phyloP scores from a whole-genome alignment of 2,113 vertebrate species.

The Onychostruthus taczanowskii region DNA sequence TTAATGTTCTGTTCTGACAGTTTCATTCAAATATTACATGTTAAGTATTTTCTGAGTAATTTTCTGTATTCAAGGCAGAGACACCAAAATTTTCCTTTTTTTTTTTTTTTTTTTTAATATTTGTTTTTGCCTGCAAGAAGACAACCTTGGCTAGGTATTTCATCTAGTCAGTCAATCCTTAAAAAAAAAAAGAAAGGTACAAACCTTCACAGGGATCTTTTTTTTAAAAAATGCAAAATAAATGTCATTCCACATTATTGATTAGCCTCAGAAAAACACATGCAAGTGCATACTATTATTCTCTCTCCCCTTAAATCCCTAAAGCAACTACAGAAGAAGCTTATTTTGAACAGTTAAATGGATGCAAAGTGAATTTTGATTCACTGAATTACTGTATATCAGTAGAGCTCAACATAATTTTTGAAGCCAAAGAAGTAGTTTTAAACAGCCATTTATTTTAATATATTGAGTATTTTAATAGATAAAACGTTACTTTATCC shows the following conservation, averaged over 20 bases:
- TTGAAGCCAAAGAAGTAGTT: background rate
- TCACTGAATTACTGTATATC: background rate
- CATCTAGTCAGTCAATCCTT: background rate
- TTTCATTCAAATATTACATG: background rate
- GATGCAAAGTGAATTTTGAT: background rate
- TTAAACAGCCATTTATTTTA: background rate
- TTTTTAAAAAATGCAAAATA: background rate
- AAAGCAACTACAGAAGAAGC: background rate
- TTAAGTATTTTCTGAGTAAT: background rate
- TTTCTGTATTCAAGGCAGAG: background rate
- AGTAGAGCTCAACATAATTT: background rate
- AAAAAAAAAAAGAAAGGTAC: background rate
- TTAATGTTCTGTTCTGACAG: background rate
- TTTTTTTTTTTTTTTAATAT: background rate
- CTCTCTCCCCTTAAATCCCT: background rate
- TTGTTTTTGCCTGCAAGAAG: background rate
- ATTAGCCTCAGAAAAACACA: background rate
- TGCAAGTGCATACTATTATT: background rate
- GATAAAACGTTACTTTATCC: background rate
- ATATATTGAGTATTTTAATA: background rate
- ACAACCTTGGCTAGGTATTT: background rate
- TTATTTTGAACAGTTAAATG: background rate
- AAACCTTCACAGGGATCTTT: background rate
- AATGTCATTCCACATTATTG: background rate
- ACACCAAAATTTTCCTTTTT: background rate